Percentiles rank a stretch among this genome's conserved stretches.
phyloP scores from a whole-genome alignment of 2,113 vertebrate species.

The Ochotona curzoniae region DNA sequence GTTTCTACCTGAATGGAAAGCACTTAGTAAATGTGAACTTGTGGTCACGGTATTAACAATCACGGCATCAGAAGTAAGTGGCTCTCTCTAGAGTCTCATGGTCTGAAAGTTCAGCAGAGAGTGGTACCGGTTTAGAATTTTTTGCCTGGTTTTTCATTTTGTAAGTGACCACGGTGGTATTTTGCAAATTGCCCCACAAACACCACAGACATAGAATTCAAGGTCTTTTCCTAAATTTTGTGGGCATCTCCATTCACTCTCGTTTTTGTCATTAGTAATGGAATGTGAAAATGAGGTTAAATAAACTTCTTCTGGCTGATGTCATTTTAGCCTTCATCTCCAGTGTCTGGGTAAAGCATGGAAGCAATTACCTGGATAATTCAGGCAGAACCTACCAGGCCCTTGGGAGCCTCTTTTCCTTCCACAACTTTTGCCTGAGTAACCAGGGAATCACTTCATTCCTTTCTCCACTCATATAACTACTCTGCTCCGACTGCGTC shows the following conservation, averaged over 20 bases:
- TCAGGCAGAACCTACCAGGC: slow-evolving; percentile 60
- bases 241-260: not conserved
- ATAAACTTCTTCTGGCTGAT: slow-evolving; percentile 43
- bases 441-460: slow-evolving; percentile 31
- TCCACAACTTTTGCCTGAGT: slow-evolving; percentile 9
- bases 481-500: slow-evolving; percentile 35
- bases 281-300: slow-evolving; percentile 13
- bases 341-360: slow-evolving; percentile 14
- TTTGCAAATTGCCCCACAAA: not conserved
- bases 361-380: slow-evolving; percentile 68
- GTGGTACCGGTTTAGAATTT: not conserved
- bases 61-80: not conserved
- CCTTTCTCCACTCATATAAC: not conserved
- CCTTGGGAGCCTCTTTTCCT: not conserved
- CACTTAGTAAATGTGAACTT: not conserved
- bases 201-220: not conserved
- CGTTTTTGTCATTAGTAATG: slow-evolving; percentile 6
- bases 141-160: not conserved
- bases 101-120: not conserved
- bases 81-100: not conserved
- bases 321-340: slow-evolving; percentile 23
- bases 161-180: not conserved
- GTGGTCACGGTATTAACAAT: not conserved
- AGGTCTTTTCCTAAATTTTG: not conserved
- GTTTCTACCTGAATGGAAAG: not conserved